phyloP scores from a whole-genome alignment of 2,797 vertebrate species.

The Synaphobranchus kaupii region DNA sequence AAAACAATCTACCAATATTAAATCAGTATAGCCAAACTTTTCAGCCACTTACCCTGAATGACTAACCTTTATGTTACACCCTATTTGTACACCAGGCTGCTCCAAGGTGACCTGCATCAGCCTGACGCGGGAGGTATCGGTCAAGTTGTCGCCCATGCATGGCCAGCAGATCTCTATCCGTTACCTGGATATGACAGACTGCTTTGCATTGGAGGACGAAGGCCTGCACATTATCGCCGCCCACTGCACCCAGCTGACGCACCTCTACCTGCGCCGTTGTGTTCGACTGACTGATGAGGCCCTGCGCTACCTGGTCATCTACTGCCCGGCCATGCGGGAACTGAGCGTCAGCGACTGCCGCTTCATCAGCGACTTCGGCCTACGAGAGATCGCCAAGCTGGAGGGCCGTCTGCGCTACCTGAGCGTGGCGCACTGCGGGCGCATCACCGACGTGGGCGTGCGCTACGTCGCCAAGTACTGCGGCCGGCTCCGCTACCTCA shows the following conservation, averaged over 20 bases:
- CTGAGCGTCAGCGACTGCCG: slow-evolving; percentile 96
- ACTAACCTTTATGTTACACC: not conserved
- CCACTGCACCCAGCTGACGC: slow-evolving; percentile 96
- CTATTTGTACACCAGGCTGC: slow-evolving; percentile 85
- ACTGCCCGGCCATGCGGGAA: slow-evolving; percentile 88
- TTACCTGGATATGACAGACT: slow-evolving; percentile 98
- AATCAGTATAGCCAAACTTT: not conserved
- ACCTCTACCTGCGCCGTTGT: slow-evolving; percentile 94
- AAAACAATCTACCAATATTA: no score
- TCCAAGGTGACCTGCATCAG: slow-evolving; percentile 99
- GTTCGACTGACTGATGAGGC: slow-evolving; percentile 91
- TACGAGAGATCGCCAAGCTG: slow-evolving; percentile 93
- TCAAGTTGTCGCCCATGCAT: slow-evolving; percentile 88
- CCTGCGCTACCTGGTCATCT: slow-evolving; percentile 89
- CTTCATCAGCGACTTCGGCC: slow-evolving; percentile 90
- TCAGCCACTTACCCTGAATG: not conserved
- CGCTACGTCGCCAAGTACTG: slow-evolving; percentile 97
- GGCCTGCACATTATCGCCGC: slow-evolving; percentile 93
- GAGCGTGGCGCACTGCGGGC: slow-evolving; percentile 93
- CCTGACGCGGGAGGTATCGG: slow-evolving; percentile 87
- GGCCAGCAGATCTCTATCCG: slow-evolving; percentile 97
- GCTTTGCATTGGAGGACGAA: slow-evolving; percentile 95
- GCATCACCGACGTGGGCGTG: slow-evolving; percentile 94
- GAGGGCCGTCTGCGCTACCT: slow-evolving; percentile 93
- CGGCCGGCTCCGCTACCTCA: slow-evolving; percentile 86